A percentile compares a stretch with the other conserved stretches of the same genome.
Conservation (phyloP, 2,113 vertebrate species). For the Aegotheles bennettii region DNA sequence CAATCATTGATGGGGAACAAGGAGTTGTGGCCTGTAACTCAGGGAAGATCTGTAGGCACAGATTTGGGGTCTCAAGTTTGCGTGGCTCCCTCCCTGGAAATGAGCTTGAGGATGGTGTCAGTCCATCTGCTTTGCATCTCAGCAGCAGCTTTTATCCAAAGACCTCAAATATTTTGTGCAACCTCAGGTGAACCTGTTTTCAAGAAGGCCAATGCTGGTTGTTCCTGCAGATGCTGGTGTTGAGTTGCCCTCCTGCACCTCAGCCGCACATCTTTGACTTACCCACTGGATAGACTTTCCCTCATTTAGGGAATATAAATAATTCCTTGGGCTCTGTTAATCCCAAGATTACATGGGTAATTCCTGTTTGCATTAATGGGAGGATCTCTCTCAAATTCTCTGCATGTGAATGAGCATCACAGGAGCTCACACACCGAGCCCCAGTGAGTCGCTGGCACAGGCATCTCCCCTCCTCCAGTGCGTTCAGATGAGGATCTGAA, state of each 20-base stretch:
- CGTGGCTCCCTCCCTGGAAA: not conserved
- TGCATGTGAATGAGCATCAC: conserved; percentile 21
- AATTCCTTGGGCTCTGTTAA: conserved; percentile 31
- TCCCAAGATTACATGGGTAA: conserved; percentile 47
- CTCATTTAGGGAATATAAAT: conserved; percentile 52
- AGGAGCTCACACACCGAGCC: not conserved
- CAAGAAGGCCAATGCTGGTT: not conserved
- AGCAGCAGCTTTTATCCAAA: not conserved
- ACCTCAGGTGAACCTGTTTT: not conserved
- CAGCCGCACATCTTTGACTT: not conserved
- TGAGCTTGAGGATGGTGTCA: fast-evolving
- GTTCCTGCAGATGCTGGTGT: fast-evolving
- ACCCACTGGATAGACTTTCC: not conserved
- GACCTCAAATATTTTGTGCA: not conserved
- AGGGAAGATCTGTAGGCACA: not conserved
- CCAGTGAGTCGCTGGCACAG: fast-evolving
- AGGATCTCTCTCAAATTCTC: conserved; percentile 31
- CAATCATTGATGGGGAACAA: not conserved
- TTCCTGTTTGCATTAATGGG: conserved; percentile 47
- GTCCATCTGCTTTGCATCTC: not conserved
- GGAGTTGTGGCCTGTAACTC: not conserved
- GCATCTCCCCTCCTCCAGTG: not conserved
- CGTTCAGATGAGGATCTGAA: not conserved
- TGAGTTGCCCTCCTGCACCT: fast-evolving
- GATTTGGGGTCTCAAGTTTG: not conserved